Percentiles rank a stretch among this genome's conserved stretches.
Evolutionary conservation across 2,888 invertebrate species (phyloP).

Genomic region (Eristalis arbustorum): DNA sequence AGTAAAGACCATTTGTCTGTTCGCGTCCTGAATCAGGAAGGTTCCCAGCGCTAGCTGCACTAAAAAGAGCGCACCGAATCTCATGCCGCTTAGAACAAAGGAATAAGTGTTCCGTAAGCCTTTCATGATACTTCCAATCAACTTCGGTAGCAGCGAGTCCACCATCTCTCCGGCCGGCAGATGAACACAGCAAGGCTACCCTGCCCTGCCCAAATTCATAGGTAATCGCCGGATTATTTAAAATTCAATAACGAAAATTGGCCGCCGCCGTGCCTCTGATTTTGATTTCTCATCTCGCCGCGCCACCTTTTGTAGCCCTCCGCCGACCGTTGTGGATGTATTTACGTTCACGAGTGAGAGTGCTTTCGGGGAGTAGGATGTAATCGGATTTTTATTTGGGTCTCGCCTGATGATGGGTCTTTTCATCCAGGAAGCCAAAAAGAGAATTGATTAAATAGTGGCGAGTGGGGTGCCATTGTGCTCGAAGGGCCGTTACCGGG

Average conservation of each 20-base stretch:
- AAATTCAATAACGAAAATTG: background rate
- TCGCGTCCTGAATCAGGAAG: slow-evolving; percentile 10
- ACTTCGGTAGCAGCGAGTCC: too few species aligned
- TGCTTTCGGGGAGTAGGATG: background rate
- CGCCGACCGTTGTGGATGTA: background rate
- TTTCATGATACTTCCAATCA: slow-evolving; percentile 6
- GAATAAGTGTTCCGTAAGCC: slow-evolving; percentile 2
- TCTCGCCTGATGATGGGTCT: background rate
- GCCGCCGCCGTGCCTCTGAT: background rate
- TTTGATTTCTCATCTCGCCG: background rate
- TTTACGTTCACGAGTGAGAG: background rate
- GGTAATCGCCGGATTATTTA: background rate
- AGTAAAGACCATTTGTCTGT: slow-evolving; percentile 20
- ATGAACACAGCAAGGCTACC: background rate
- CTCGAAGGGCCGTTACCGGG: background rate
- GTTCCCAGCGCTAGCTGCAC: background rate
- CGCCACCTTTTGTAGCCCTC: background rate
- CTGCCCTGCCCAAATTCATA: background rate
- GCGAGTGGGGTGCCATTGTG: background rate
- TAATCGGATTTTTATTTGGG: background rate
- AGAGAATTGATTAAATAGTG: background rate
- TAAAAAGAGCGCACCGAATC: slow-evolving; percentile 3
- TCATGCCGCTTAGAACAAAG: background rate
- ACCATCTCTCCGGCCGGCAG: background rate
- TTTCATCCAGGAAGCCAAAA: background rate